These are phyloP conservation scores for Colistium nudipinnis DNA, from an alignment of 2,113 vertebrate genomes.

Conservation along the genomic window DNA sequence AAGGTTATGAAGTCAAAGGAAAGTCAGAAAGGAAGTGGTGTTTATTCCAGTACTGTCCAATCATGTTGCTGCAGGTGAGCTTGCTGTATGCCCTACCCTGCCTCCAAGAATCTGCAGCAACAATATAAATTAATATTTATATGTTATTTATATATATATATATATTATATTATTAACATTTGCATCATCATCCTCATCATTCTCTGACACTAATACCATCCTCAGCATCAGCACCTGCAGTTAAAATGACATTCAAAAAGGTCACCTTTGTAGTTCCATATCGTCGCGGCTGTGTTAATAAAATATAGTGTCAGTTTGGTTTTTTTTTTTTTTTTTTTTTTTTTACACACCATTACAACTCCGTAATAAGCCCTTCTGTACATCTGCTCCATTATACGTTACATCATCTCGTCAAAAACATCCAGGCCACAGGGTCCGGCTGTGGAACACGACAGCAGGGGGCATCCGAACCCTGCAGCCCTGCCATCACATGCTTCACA, in stretches of 20 bases:
- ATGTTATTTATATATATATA: constrained; percentile 8
- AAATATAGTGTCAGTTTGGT: constrained; percentile 71
- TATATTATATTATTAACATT: constrained; percentile 40
- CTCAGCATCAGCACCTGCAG: constrained; percentile 31
- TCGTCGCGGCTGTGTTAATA: constrained; percentile 60
- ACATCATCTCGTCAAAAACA: constrained; percentile 20
- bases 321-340: constrained; percentile 61
- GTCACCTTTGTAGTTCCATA: constrained; percentile 42
- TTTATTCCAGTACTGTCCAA: constrained; percentile 76
- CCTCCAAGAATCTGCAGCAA: constrained; percentile 50
- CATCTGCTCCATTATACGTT: constrained; percentile 15
- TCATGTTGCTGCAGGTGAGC: constrained; percentile 56
- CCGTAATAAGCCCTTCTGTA: constrained; percentile 68
- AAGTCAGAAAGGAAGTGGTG: constrained; percentile 75
- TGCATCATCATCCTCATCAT: constrained; percentile 46
- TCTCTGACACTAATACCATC: neutral
- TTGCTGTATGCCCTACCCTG: constrained; percentile 25
- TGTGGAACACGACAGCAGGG: constrained; percentile 60
- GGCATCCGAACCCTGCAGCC: constrained; percentile 54
- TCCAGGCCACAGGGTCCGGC: constrained; percentile 12
- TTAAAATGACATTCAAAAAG: constrained; percentile 69
- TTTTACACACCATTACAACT: constrained; percentile 44
- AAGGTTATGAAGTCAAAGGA: constrained; percentile 38
- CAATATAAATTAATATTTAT: constrained; percentile 11
- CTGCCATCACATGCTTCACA: constrained; percentile 47